A percentile compares a stretch with the other conserved stretches of the same genome.
Conservation (phyloP, 2,888 invertebrate genomes). For the Chrysomela aeneicollis region DNA sequence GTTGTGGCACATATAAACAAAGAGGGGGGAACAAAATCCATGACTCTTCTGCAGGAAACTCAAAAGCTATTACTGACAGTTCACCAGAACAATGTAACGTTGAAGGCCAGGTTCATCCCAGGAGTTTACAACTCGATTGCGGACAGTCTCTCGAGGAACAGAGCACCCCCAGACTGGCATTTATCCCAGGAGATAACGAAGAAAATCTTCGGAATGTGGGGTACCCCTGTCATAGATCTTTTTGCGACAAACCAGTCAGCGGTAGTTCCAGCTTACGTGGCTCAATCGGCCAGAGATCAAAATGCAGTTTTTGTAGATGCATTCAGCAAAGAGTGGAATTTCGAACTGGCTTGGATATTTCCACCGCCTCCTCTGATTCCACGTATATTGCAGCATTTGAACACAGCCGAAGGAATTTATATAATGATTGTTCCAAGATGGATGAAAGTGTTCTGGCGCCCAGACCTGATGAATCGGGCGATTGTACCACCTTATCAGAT, state of each 20-base stretch:
- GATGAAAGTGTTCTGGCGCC: slow-evolving; percentile 47
- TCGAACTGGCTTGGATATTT: slow-evolving; percentile 46
- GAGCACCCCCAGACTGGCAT: slow-evolving; percentile 26
- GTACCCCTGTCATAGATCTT: slow-evolving; percentile 34
- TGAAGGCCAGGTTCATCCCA: slow-evolving; percentile 33
- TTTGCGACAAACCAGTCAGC: slow-evolving; percentile 33
- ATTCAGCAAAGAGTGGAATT: slow-evolving; percentile 39
- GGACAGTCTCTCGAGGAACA: slow-evolving; percentile 16
- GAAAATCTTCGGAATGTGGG: slow-evolving; percentile 36
- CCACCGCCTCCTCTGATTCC: slow-evolving; percentile 49
- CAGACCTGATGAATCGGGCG: slow-evolving; percentile 50
- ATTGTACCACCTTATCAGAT: slow-evolving; percentile 19
- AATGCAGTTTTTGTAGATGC: slow-evolving; percentile 33
- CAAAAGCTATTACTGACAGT: slow-evolving; percentile 20
- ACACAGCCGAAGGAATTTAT: slow-evolving; percentile 40
- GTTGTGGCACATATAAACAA: slow-evolving; percentile 36
- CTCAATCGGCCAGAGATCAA: slow-evolving; percentile 23
- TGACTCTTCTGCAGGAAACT: slow-evolving; percentile 9
- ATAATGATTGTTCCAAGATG: slow-evolving; percentile 45
- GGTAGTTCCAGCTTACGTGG: slow-evolving; percentile 32
- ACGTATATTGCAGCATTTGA: slow-evolving; percentile 43
- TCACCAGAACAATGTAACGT: slow-evolving; percentile 15
- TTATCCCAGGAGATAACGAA: slow-evolving; percentile 22
- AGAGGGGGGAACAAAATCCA: slow-evolving; percentile 35
- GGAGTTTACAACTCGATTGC: slow-evolving; percentile 38